Conservation (phyloP, 2,797 vertebrate genomes). For the Myotis daubentonii region DNA sequence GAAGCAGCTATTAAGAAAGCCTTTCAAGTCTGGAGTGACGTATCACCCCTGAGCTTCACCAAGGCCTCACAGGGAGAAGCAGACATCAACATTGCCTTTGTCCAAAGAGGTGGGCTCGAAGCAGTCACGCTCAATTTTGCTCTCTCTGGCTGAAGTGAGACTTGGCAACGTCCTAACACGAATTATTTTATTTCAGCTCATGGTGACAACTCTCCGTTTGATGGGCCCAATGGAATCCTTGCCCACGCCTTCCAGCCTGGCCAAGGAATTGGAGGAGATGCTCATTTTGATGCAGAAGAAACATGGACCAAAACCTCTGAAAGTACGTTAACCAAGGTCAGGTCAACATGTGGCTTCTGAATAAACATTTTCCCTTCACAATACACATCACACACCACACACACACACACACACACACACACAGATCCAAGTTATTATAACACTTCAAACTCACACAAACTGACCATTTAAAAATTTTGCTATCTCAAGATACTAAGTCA, state of each 20-base stretch:
- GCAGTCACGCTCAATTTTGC: fast-evolving
- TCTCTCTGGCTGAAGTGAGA: background rate
- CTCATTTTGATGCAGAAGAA: constrained; percentile 94
- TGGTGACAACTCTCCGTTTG: constrained; percentile 92
- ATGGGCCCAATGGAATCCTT: constrained; percentile 90
- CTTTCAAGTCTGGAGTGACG: constrained; percentile 87
- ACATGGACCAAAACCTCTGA: constrained; percentile 84
- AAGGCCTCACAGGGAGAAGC: constrained; percentile 81
- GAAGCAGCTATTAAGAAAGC: constrained; percentile 84
- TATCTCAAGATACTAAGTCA: background rate
- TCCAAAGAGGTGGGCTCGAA: constrained; percentile 83
- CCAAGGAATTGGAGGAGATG: constrained; percentile 88
- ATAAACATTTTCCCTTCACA: background rate
- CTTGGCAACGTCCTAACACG: background rate
- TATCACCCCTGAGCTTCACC: constrained; percentile 87
- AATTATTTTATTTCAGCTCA: constrained; percentile 86
- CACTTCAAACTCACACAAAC: constrained; percentile 8
- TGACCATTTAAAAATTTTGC: background rate
- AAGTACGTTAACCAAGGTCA: constrained; percentile 73
- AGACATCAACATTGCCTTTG: constrained; percentile 90
- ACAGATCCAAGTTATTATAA: background rate
- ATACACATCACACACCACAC: background rate
- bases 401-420: background rate
- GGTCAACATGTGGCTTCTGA: background rate
- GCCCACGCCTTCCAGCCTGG: constrained; percentile 94